Base-by-base conservation (phyloP, 2,888 invertebrate species). In the Cheilosia vulpina region DNA sequence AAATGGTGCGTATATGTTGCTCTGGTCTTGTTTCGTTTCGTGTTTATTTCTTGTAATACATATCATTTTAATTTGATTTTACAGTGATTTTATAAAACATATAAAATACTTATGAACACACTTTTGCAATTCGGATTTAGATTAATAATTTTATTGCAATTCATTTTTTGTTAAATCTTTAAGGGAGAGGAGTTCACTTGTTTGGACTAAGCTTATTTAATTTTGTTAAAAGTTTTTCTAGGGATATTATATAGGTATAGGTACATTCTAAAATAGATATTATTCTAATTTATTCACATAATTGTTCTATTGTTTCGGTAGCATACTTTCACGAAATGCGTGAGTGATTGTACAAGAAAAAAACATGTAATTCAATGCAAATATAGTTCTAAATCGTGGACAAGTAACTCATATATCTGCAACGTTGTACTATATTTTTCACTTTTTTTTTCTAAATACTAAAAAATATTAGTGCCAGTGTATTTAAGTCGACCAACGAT, bases 201-300 rank as follows among this genome's bases (percentile, higher is more conserved):
- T 24, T 62, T 31, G 34, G 50, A 66, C n/a, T 45, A 21, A 57
- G 57, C 31, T 58, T 41, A 66, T 15, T 27, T 27, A 19, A 53
- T 27, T 27, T 66, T 21, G 17, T 57, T 58, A 19, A 2, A n/a
- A n/a, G 15, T 31, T 45, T 45, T 58, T 11, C n/a, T 58, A 45
- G 68, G 68, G 17, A 43, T 21, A 21, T 50, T 50, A 27, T n/a
- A 9, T 45, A 45, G 45, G 45, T 45, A 31, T 9, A 45, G 19
- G 45, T 71, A 34, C 24, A 60, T 60, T 21, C 60, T 60, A 71
- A 24, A 5, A 52, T n/a, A n/a, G n/a, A n/a, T 68, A 43, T 45
- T 68, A 53, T 62, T 60, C 53, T 77, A 60, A 43, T 68, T 66
- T 77, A 62, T 68, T 68, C 76, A 77, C 24, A 71, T 47, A n/a